phyloP scores from a whole-genome alignment of 1,140 invertebrate species.

The Megalopta genalis region DNA sequence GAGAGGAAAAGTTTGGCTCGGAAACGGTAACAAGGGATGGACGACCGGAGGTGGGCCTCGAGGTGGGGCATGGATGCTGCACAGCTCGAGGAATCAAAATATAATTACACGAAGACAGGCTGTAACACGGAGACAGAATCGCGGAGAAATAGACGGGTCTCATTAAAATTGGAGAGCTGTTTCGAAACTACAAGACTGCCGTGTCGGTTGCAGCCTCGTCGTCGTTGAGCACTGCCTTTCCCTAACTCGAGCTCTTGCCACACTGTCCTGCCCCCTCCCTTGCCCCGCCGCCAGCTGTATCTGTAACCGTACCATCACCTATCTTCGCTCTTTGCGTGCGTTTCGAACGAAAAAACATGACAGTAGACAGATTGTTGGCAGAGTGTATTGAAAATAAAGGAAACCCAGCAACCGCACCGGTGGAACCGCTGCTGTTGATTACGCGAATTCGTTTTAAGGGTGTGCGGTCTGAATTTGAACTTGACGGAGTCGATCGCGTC shows the following conservation, averaged over 20 bases:
- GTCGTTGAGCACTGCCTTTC: conserved; percentile 63
- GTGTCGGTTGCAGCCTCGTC: conserved; percentile 75
- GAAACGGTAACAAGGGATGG: conserved; percentile 41
- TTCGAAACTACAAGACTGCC: conserved; percentile 78
- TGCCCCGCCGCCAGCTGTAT: neutral
- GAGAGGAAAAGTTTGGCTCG: conserved; percentile 41
- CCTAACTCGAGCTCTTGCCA: conserved; percentile 52
- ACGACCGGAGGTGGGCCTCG: neutral
- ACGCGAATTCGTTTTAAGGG: conserved; percentile 16
- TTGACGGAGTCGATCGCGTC: conserved; percentile 33
- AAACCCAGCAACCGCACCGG: conserved; percentile 7
- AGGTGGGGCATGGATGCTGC: conserved; percentile 50
- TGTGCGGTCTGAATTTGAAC: too few relatives aligned
- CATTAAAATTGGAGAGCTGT: conserved; percentile 80
- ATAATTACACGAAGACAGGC: conserved; percentile 79
- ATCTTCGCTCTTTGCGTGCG: neutral
- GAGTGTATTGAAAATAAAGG: conserved; percentile 39
- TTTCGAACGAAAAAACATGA: conserved; percentile 63
- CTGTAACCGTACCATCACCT: conserved; percentile 4
- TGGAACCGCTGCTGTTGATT: neutral
- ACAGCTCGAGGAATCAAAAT: conserved; percentile 78
- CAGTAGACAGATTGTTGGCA: conserved; percentile 36
- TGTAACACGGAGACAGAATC: conserved; percentile 76
- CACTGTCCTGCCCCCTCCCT: neutral
- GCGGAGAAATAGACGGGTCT: conserved; percentile 77